Evolutionary conservation across 92 coral and sea anemone species (phyloP), one percentile per base, ranked within the genome.

Genomic region (Bergia sp.): DNA sequence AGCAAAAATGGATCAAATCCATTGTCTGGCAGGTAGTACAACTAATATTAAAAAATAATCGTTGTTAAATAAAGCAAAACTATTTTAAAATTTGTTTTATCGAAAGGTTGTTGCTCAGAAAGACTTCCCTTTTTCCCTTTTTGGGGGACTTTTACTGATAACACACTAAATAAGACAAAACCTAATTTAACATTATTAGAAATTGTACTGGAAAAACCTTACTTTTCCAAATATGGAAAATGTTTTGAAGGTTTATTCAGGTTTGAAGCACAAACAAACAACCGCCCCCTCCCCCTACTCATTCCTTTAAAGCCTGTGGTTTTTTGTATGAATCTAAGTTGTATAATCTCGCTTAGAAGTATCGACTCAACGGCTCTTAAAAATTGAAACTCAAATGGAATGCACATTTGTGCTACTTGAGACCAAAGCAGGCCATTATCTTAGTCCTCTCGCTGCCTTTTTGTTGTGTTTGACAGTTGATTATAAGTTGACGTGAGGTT

Each of bases 271-370:
- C 37, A 44, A 45, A 49, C 43, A 82, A 20, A 55, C 20, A 37
- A 37, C 81, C 66, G 85, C 91, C 85, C 91, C 91, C 86, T 88
- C 85, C 77, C 21, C 13, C 79, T 58, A 71, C 89, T 61, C 20
- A 40, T 37, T 84, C 2, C 65, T 47, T 47, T 47, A 47, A 47
- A 47, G n/a, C 69, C 0, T 61, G 69, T 23, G 1, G 20, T 18
- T 18, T 61, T 18, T 18, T 61, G 7, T 7, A 3, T 61, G 7
- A 21, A 21, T 61, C 29, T 20, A 61, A 61, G 69, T 61, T 61
- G 29, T 20, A 61, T 7, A 55, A 3, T 55, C 64, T 55, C 64
- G 64, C 64, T 55, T 55, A 13, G 64, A 20, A 18, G n/a, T 23
- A 5, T 18, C 29, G 29, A 61, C 29, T 53, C 58, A 53, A 53